Evolutionary conservation across 2,113 vertebrate genomes (phyloP), one percentile per base, ranked within the genome.

Genomic region (Halichoeres trimaculatus): DNA sequence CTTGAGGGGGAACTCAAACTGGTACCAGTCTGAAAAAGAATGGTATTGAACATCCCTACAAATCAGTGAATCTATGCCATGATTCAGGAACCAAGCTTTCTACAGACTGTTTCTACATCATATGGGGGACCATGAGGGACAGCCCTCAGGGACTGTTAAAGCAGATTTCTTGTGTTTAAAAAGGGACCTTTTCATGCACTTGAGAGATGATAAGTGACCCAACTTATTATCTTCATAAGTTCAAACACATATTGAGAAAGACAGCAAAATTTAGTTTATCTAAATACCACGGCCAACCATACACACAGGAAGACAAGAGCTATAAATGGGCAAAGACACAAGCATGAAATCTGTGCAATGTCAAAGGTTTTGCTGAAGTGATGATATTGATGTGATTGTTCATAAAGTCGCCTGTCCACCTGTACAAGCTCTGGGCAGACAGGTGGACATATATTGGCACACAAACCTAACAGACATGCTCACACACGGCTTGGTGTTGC

Each of bases 401-500:
- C 69, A 55, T 54, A 26, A 71, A 66, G 48, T 56, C 61, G 50
- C 8, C 13, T 30, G 3, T 30, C 30, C 3, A 30, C n/a, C n/a
- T 30, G 30, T 30, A n/a, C n/a, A n/a, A n/a, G n/a, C n/a, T 8
- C 48, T 17, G 22, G 30, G 26, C 8, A 19, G 34, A 14, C 19
- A 60, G n/a, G 53, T 30, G 3, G 30, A 30, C 30, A 30, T 6
- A 30, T 30, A 30, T 6, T 3, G 3, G 30, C 30, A 30, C 30
- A 30, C 30, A 30, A 3, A 71, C 53, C 64, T 24, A 53, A 22
- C 30, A 59, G 24, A 23, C 20, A 68, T 14, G 13, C 22, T 61
- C 58, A 80, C 63, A 77, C 66, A 78, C 48, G 10, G 24, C 34
- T 71, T 57, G 81, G 78, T 83, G 84, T 65, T 88, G 76, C 55